A percentile compares a stretch with the other conserved stretches of the same genome.
These are phyloP conservation scores for Neelides folsomi DNA, from an alignment of 2,888 invertebrate genomes.

Conservation along the genomic window DNA sequence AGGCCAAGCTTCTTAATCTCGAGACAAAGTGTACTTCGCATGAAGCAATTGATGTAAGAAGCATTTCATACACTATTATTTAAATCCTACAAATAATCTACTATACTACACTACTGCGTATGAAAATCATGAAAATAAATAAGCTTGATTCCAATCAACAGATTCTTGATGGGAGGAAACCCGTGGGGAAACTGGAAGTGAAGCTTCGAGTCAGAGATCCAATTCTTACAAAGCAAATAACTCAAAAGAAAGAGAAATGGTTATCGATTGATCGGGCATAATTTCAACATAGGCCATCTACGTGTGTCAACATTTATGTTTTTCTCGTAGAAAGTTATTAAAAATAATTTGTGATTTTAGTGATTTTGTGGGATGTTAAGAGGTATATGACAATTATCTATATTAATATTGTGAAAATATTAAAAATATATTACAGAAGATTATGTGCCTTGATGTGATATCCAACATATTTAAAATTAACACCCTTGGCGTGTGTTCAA, in stretches of 20 bases:
- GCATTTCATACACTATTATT: not conserved
- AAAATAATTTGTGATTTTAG: too few relatives aligned
- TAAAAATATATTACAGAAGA: too few relatives aligned
- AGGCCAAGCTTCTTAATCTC: conserved; percentile 73
- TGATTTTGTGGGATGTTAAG: too few relatives aligned
- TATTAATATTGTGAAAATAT: too few relatives aligned
- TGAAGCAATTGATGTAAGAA: conserved; percentile 81
- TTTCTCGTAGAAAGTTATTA: too few relatives aligned
- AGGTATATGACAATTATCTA: too few relatives aligned
- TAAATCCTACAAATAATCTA: not conserved
- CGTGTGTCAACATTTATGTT: too few relatives aligned
- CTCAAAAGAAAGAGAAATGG: conserved; percentile 83
- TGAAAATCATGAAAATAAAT: not conserved
- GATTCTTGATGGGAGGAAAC: conserved; percentile 79
- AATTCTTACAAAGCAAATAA: conserved; percentile 72
- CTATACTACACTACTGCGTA: not conserved
- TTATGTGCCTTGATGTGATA: too few relatives aligned
- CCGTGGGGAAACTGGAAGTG: conserved; percentile 76
- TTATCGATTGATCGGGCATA: conserved; percentile 52
- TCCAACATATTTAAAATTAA: too few relatives aligned
- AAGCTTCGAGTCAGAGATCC: conserved; percentile 78
- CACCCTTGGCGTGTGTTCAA: too few relatives aligned
- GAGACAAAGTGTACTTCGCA: conserved; percentile 80
- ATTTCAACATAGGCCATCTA: too few relatives aligned
- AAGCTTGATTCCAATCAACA: conserved; percentile 37